A percentile compares a stretch with the other conserved stretches of the same genome.
These are phyloP conservation scores for Trachymyrmex cornetzi DNA, from an alignment of 1,140 invertebrate genomes.

Conservation along the genomic window DNA sequence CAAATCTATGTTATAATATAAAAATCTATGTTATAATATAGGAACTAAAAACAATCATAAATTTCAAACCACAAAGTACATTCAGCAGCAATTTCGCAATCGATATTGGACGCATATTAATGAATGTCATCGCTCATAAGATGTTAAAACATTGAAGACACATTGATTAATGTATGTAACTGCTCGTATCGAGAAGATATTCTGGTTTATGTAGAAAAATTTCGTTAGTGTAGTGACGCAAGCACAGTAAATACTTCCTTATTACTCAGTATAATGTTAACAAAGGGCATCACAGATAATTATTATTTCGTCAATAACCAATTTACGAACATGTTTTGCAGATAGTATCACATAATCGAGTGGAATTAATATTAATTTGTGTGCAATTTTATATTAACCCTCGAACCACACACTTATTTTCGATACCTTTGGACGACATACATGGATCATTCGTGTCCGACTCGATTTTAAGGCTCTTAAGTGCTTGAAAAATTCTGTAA, in stretches of 20 bases:
- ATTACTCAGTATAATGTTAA: not conserved
- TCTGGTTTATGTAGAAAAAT: not conserved
- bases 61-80: not conserved
- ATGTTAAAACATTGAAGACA: not conserved
- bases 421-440: too few species aligned
- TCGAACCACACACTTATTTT: too few species aligned
- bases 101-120: not conserved
- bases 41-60: slow-evolving; percentile 18
- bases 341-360: not conserved
- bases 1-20: slow-evolving; percentile 28
- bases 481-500: too few species aligned
- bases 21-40: slow-evolving; percentile 49
- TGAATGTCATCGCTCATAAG: not conserved
- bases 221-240: not conserved
- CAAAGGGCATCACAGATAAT: not conserved
- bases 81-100: not conserved
- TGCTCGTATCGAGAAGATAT: not conserved
- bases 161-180: not conserved
- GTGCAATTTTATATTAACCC: not conserved
- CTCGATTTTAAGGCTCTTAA: too few species aligned
- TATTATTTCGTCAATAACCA: not conserved
- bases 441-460: too few species aligned
- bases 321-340: slow-evolving; percentile 6
- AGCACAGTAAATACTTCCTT: not conserved
- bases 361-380: slow-evolving; percentile 5